A percentile compares a stretch with the other conserved stretches of the same genome.
These are phyloP conservation scores for Alosa alosa DNA, from an alignment of 2,113 vertebrate species.

Conservation along the genomic window DNA sequence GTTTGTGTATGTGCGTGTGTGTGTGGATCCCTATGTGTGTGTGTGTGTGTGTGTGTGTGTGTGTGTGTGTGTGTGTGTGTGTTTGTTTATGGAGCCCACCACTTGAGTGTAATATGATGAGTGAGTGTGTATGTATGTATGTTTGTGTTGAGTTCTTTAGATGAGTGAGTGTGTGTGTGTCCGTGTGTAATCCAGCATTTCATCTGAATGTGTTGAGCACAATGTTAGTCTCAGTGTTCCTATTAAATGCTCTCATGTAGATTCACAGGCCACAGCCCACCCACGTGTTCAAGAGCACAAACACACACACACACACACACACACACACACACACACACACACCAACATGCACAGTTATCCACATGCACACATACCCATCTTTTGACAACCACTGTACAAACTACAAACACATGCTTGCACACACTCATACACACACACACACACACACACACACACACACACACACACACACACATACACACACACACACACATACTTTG, in stretches of 20 bases:
- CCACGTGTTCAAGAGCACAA: too few species aligned
- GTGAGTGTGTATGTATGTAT: background rate
- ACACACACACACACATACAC: too few species aligned
- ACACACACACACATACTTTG: too few species aligned
- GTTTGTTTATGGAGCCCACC: background rate
- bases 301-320: too few species aligned
- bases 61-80: background rate
- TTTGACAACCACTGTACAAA: too few species aligned
- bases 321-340: background rate
- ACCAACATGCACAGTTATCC: background rate
- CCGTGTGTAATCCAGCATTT: background rate
- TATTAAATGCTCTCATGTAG: too few species aligned
- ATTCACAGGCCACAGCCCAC: too few species aligned
- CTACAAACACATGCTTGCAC: background rate
- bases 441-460: too few species aligned
- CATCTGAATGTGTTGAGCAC: too few species aligned
- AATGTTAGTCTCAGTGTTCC: too few species aligned
- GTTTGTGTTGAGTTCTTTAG: background rate
- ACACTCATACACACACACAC: background rate
- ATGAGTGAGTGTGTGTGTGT: background rate
- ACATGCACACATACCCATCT: background rate
- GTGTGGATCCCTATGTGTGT: background rate
- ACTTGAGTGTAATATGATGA: background rate
- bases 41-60: background rate
- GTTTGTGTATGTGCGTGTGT: too few species aligned